phyloP scores from a whole-genome alignment of 2,113 vertebrate species.

The Neoarius graeffei region DNA sequence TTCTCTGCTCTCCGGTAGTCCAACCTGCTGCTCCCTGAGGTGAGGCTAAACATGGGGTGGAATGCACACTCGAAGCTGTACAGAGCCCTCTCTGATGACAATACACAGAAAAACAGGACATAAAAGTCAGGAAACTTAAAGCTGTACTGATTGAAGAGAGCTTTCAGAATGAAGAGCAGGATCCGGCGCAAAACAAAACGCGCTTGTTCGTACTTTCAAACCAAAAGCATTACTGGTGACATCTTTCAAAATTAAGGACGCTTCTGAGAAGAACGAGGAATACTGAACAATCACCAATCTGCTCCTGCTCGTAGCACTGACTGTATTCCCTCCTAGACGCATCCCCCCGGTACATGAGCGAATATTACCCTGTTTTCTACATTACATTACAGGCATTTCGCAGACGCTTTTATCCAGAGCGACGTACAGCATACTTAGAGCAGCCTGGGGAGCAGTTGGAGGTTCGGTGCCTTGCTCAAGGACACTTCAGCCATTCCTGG shows the following conservation, averaged over 20 bases:
- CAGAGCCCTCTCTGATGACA: conserved; percentile 82
- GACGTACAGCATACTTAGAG: no score
- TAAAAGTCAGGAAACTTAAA: not conserved
- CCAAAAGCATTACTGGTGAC: not conserved
- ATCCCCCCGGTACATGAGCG: not conserved
- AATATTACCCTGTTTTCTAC: not conserved
- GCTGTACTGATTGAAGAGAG: not conserved
- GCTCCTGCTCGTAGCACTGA: not conserved
- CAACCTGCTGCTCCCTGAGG: conserved; percentile 84
- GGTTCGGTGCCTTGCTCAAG: no score
- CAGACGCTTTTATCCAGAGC: no score
- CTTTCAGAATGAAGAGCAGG: not conserved
- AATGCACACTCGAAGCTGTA: conserved; percentile 95
- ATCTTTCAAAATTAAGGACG: not conserved
- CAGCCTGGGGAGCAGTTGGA: no score
- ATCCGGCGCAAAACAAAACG: not conserved
- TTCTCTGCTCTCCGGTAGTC: conserved; percentile 92
- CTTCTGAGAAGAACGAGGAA: not conserved
- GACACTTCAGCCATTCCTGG: no score
- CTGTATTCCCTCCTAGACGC: no score
- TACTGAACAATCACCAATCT: not conserved
- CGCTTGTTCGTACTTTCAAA: not conserved
- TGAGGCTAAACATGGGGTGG: conserved; percentile 94
- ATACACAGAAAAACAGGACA: not conserved
- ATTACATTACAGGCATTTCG: no score